Evolutionary conservation across 2,888 invertebrate genomes (phyloP).

Genomic region (Drosophila mimetica): DNA sequence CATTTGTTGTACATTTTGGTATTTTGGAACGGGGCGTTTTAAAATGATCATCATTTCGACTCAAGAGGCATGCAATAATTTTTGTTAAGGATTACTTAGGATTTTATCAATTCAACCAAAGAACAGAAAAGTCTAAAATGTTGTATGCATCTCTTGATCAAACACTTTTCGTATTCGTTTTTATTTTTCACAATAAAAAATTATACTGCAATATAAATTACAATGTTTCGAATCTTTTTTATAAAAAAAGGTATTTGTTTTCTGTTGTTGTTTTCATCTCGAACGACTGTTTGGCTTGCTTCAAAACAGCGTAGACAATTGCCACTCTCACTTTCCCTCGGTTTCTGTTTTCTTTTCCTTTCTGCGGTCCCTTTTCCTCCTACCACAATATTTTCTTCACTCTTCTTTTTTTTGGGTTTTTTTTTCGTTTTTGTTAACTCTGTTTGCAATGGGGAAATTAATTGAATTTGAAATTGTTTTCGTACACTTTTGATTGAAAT

Average conservation of each 20-base stretch:
- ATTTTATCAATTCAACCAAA: slow-evolving; percentile 19
- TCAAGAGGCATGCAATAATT: slow-evolving; percentile 39
- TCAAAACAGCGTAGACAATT: slow-evolving; percentile 48
- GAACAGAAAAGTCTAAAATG: slow-evolving; percentile 29
- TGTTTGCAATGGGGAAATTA: slow-evolving; percentile 57
- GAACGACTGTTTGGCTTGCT: slow-evolving; percentile 70
- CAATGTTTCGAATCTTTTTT: slow-evolving; percentile 73
- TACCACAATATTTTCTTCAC: background rate
- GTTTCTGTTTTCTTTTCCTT: slow-evolving; percentile 1
- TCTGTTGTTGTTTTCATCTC: slow-evolving; percentile 50
- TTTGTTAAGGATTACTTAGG: slow-evolving; percentile 9
- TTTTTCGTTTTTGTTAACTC: slow-evolving; percentile 21
- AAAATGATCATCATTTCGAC: slow-evolving; percentile 20
- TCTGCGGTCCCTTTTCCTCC: slow-evolving; percentile 4
- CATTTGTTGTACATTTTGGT: slow-evolving; percentile 64
- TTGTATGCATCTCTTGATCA: slow-evolving; percentile 51
- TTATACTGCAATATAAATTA: slow-evolving; percentile 67
- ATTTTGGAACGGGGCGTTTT: slow-evolving; percentile 47
- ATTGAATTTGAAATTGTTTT: slow-evolving; percentile 54
- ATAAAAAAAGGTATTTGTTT: slow-evolving; percentile 70
- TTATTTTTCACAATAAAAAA: slow-evolving; percentile 77
- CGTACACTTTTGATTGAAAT: slow-evolving; percentile 21
- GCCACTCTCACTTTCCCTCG: slow-evolving; percentile 21
- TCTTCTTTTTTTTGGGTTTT: background rate
- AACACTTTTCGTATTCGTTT: slow-evolving; percentile 66